phyloP scores from a whole-genome alignment of 2,888 invertebrate species.

The Hirtodrosophila trivittata region DNA sequence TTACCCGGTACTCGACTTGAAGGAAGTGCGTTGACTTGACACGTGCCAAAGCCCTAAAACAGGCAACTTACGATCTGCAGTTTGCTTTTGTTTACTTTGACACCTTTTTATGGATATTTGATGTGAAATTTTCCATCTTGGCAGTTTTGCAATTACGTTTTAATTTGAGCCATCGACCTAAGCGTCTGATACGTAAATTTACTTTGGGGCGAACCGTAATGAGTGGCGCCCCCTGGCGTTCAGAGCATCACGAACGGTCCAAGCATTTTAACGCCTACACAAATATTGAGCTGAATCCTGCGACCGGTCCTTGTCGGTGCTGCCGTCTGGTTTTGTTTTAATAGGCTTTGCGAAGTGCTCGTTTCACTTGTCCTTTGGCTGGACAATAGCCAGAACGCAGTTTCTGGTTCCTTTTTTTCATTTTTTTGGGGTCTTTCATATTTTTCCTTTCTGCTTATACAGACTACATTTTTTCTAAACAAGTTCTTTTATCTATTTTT shows the following conservation, averaged over 20 bases:
- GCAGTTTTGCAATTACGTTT: conserved; percentile 49
- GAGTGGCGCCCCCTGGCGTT: conserved; percentile 37
- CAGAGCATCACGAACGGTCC: conserved; percentile 47
- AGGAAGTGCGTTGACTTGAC: too few species aligned
- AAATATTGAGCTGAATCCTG: conserved; percentile 49
- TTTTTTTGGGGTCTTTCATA: conserved; percentile 20
- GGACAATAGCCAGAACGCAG: conserved; percentile 11
- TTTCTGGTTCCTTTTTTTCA: conserved; percentile 16
- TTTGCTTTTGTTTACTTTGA: too few species aligned
- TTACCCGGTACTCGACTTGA: too few species aligned
- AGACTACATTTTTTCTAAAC: conserved; percentile 34
- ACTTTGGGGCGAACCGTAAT: conserved; percentile 34
- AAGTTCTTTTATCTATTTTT: conserved; percentile 48
- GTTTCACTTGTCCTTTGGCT: conserved; percentile 28
- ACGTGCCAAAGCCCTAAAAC: too few species aligned
- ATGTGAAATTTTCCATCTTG: conserved; percentile 17
- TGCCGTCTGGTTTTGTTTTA: conserved; percentile 41
- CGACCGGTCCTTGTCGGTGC: conserved; percentile 24
- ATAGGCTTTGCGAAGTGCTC: conserved; percentile 60
- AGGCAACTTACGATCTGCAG: too few species aligned
- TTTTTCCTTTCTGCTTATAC: conserved; percentile 28
- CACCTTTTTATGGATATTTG: conserved; percentile 35
- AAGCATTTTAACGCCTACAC: conserved; percentile 53
- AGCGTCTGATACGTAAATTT: conserved; percentile 38
- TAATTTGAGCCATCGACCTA: conserved; percentile 42